Evolutionary conservation across 2,888 invertebrate genomes (phyloP).

Genomic region (Spilosoma lubricipeda): DNA sequence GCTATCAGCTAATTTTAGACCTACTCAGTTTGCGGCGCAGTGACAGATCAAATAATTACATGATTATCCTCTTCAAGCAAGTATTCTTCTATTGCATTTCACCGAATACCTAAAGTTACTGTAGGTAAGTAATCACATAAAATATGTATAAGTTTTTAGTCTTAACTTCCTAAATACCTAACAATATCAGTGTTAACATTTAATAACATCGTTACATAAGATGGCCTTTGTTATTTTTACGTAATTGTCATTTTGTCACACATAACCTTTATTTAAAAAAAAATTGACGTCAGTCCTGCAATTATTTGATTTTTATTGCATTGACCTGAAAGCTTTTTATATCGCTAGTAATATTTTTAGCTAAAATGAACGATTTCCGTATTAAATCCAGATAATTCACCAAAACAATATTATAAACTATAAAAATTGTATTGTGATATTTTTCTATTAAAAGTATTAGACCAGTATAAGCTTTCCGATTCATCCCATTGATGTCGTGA

Average conservation of each 20-base stretch:
- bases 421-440: no score
- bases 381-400: no score
- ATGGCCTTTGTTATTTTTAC: conserved; percentile 50
- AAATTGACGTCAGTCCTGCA: conserved; percentile 15
- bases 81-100: no score
- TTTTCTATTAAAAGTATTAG: no score
- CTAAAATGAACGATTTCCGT: neutral
- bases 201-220: conserved; percentile 38
- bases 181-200: conserved; percentile 33
- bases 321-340: neutral
- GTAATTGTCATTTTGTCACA: conserved; percentile 48
- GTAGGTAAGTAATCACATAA: neutral
- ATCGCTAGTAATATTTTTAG: neutral
- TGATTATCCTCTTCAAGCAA: no score
- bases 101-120: no score
- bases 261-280: conserved; percentile 41
- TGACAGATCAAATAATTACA: no score
- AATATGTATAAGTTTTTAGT: conserved; percentile 25
- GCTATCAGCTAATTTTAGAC: no score
- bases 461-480: no score
- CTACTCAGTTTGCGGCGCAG: no score
- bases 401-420: no score
- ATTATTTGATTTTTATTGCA: conserved; percentile 7
- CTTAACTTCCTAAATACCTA: conserved; percentile 28
- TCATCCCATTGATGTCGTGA: no score